Percentiles rank a stretch among this genome's conserved stretches.
Conservation (phyloP, 2,888 invertebrate species). For the Rotaria macrura region DNA sequence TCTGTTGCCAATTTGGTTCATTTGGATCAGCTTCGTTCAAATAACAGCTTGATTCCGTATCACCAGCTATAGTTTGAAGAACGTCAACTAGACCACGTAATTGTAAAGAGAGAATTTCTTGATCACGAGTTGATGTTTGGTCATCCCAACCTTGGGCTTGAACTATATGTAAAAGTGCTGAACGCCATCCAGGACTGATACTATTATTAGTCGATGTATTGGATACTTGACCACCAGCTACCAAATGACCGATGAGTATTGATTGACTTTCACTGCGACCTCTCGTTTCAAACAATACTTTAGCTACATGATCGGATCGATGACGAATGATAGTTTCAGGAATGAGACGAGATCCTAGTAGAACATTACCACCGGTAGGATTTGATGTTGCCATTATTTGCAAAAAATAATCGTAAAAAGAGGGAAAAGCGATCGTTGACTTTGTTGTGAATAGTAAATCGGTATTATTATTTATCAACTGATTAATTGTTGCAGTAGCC, state of each 20-base stretch:
- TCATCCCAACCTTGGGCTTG: background rate
- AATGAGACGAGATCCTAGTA: background rate
- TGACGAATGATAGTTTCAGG: background rate
- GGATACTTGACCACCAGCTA: background rate
- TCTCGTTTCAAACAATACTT: background rate
- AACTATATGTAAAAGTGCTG: background rate
- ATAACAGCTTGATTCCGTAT: conserved; percentile 25
- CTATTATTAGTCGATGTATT: background rate
- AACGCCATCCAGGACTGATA: background rate
- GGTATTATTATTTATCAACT: background rate
- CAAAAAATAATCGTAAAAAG: background rate
- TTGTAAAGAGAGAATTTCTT: background rate
- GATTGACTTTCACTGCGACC: background rate
- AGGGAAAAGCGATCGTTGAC: background rate
- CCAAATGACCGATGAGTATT: background rate
- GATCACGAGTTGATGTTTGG: background rate
- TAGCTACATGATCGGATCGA: background rate
- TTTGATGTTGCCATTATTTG: background rate
- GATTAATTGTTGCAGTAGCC: background rate
- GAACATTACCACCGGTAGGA: background rate
- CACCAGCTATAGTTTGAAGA: background rate
- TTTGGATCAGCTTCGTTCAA: conserved; percentile 34
- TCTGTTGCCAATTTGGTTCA: conserved; percentile 32
- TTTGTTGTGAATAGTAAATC: background rate
- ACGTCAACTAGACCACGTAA: background rate